Evolutionary conservation across 2,888 invertebrate species (phyloP).

Genomic region (Rhagophthalmus giganteus): DNA sequence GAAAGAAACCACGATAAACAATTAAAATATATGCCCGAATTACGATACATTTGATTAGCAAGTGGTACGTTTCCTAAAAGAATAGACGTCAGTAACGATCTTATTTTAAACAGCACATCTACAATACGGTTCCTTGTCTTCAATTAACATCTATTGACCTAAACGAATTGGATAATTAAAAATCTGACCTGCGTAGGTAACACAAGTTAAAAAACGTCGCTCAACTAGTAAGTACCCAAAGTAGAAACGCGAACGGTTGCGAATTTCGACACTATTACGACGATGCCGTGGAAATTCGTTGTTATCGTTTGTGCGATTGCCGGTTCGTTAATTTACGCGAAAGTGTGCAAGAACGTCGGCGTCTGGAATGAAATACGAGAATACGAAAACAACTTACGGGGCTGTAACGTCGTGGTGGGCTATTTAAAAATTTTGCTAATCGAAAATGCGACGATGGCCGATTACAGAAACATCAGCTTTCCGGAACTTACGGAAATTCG

Average conservation of each 20-base stretch:
- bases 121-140: too few species aligned
- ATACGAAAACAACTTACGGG: constrained; percentile 56
- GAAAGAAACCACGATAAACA: too few species aligned
- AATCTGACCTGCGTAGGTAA: constrained; percentile 25
- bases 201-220: too few species aligned
- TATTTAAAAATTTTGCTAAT: constrained; percentile 72
- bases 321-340: constrained; percentile 10
- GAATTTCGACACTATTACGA: background rate
- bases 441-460: constrained; percentile 51
- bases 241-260: background rate
- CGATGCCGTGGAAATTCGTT: background rate
- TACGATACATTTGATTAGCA: too few species aligned
- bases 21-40: too few species aligned
- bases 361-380: constrained; percentile 59
- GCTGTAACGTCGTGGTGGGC: constrained; percentile 80
- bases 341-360: constrained; percentile 63
- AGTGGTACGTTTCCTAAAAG: too few species aligned
- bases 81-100: too few species aligned
- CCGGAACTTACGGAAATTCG: constrained; percentile 81
- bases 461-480: constrained; percentile 55
- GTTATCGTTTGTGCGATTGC: background rate
- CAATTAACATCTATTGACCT: constrained; percentile 20
- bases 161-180: constrained; percentile 13
- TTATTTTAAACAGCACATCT: too few species aligned
- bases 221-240: too few species aligned